Conservation (phyloP, 2,888 invertebrate species). For the Hypolimnas misippus region DNA sequence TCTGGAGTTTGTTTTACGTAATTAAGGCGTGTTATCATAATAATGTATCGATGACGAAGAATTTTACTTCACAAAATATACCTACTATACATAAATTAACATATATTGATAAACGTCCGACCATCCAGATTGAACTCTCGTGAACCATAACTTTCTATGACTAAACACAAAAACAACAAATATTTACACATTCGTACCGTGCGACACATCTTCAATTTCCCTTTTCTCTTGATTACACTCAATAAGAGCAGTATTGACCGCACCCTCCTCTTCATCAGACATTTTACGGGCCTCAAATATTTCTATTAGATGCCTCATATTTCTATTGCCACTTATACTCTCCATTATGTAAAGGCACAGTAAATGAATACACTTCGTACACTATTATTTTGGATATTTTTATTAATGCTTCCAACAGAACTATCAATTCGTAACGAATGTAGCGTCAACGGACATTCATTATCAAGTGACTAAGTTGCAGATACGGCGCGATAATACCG, state of each 20-base stretch:
- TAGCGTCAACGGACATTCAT: conserved; percentile 50
- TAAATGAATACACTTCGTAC: background rate
- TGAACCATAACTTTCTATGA: too few species aligned
- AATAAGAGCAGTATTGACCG: conserved; percentile 47
- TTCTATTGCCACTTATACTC: conserved; percentile 49
- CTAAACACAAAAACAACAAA: background rate
- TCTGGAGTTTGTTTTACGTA: conserved; percentile 2
- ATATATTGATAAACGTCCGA: background rate
- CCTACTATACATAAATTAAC: background rate
- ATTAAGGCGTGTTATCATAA: background rate
- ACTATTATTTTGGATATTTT: background rate
- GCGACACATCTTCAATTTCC: conserved; percentile 31
- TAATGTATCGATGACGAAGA: background rate
- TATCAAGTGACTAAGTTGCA: conserved; percentile 59
- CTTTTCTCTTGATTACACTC: conserved; percentile 35
- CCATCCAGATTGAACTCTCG: background rate
- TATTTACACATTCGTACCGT: conserved; percentile 28
- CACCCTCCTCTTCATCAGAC: conserved; percentile 51
- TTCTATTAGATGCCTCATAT: conserved; percentile 68
- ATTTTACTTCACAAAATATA: background rate
- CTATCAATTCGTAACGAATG: conserved; percentile 30
- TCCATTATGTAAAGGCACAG: conserved; percentile 50
- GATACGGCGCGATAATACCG: conserved; percentile 62
- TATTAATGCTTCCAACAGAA: conserved; percentile 6
- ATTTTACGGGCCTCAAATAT: conserved; percentile 67